Conservation (phyloP, 2,797 vertebrate species). For the Sylvia borin region DNA sequence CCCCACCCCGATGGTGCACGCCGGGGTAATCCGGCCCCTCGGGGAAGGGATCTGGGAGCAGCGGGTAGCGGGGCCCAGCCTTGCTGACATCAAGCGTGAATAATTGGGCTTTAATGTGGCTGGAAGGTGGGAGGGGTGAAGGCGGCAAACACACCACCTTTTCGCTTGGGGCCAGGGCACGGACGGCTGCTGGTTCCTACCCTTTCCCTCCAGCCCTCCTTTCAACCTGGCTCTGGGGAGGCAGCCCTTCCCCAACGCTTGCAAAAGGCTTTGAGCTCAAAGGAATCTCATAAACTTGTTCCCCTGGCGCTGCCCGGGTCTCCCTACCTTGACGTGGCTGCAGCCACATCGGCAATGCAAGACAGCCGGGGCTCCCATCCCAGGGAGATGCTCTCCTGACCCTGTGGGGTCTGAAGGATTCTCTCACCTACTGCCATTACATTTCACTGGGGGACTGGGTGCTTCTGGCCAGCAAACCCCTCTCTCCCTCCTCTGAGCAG, state of each 20-base stretch:
- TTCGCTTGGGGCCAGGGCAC: not conserved
- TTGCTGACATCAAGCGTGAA: constrained; percentile 37
- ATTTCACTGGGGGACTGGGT: not conserved
- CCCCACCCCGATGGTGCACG: not conserved
- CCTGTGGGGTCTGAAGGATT: not conserved
- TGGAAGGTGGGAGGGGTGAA: constrained; percentile 55
- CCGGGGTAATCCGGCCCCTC: constrained; percentile 29
- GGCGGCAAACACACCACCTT: constrained; percentile 15
- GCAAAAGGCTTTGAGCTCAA: constrained; percentile 6
- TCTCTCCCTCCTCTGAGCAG: not conserved
- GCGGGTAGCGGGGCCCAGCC: not conserved
- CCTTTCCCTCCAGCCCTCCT: constrained; percentile 37
- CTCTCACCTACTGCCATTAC: not conserved
- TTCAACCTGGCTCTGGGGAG: constrained; percentile 5
- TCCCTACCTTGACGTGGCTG: accelerated
- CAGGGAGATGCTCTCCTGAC: not conserved
- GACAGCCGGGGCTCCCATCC: not conserved
- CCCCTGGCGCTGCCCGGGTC: accelerated
- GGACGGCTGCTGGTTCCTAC: not conserved
- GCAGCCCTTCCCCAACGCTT: not conserved
- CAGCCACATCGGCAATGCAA: accelerated
- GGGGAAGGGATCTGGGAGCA: constrained; percentile 31
- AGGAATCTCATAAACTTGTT: not conserved
- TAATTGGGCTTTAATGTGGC: constrained; percentile 61
- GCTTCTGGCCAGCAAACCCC: not conserved